These are phyloP conservation scores for Triplophysa rosa DNA, from an alignment of 2,113 vertebrate genomes.

Conservation along the genomic window DNA sequence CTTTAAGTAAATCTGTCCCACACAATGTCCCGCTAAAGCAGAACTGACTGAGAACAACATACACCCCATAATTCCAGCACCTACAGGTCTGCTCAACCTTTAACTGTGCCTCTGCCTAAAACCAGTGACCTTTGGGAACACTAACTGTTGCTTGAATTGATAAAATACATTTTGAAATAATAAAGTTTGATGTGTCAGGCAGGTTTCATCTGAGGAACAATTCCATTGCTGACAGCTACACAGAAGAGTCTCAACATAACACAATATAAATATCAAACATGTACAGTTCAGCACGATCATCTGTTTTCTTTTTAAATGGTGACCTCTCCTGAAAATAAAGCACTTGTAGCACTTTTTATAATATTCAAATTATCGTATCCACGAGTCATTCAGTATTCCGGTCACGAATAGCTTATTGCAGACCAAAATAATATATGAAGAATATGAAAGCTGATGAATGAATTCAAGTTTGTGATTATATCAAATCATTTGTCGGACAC, in stretches of 20 bases:
- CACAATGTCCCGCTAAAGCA: background rate
- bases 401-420: constrained; percentile 27
- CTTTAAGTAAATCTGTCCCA: too few relatives aligned
- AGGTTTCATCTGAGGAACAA: constrained; percentile 9
- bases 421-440: constrained; percentile 17
- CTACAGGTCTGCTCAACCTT: constrained; percentile 9
- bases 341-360: constrained; percentile 64
- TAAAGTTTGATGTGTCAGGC: constrained; percentile 4
- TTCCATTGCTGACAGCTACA: background rate
- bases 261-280: constrained; percentile 14
- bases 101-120: constrained; percentile 11
- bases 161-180: constrained; percentile 22
- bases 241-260: background rate
- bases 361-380: constrained; percentile 23
- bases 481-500: constrained; percentile 4
- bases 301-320: constrained; percentile 42
- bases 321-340: constrained; percentile 52
- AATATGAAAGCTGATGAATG: constrained; percentile 31
- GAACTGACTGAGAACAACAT: constrained; percentile 4
- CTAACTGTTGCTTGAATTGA: constrained; percentile 19
- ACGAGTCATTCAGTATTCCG: constrained; percentile 47
- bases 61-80: background rate
- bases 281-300: constrained; percentile 4
- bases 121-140: background rate
- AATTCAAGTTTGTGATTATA: constrained; percentile 14